Evolutionary conservation across 37 sponge, comb jelly and placozoan species (phyloP).

Genomic region (Eunapius fragilis): DNA sequence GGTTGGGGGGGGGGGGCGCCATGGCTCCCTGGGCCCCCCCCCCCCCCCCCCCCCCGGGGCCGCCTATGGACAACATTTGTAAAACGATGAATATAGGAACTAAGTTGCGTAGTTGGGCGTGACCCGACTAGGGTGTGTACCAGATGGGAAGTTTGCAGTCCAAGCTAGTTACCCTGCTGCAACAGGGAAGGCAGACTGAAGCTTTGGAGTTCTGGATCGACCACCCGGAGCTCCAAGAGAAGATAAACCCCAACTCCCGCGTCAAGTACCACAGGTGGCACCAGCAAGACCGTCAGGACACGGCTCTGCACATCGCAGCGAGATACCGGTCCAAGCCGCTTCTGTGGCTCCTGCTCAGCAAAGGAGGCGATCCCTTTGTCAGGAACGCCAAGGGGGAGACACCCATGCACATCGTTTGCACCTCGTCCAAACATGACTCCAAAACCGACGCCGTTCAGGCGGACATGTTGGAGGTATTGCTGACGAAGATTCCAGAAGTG

Average conservation of each 20-base stretch:
- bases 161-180: constrained; percentile 33
- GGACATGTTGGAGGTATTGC: constrained; percentile 48
- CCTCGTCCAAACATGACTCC: constrained; percentile 39
- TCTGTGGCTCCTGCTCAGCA: constrained; percentile 32
- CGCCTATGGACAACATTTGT: too few relatives aligned
- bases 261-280: constrained; percentile 2
- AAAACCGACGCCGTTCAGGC: constrained; percentile 21
- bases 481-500: constrained; percentile 31
- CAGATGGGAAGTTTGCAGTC: constrained; percentile 60
- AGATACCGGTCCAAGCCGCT: constrained; percentile 43
- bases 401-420: constrained; percentile 71
- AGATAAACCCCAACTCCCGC: constrained; percentile 48
- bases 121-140: too few relatives aligned
- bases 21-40: too few relatives aligned
- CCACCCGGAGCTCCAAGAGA: constrained; percentile 31
- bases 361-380: constrained; percentile 58
- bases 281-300: constrained; percentile 33
- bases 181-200: constrained; percentile 36
- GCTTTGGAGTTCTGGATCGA: constrained; percentile 36
- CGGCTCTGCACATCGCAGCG: constrained; percentile 56
- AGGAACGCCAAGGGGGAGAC: constrained; percentile 68
- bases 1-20: too few relatives aligned
- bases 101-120: too few relatives aligned
- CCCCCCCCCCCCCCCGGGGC: too few relatives aligned
- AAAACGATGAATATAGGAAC: too few relatives aligned